Evolutionary conservation across 1,140 invertebrate genomes (phyloP), one percentile per base, ranked within the genome.

Genomic region (Scaptomyza hsui): DNA sequence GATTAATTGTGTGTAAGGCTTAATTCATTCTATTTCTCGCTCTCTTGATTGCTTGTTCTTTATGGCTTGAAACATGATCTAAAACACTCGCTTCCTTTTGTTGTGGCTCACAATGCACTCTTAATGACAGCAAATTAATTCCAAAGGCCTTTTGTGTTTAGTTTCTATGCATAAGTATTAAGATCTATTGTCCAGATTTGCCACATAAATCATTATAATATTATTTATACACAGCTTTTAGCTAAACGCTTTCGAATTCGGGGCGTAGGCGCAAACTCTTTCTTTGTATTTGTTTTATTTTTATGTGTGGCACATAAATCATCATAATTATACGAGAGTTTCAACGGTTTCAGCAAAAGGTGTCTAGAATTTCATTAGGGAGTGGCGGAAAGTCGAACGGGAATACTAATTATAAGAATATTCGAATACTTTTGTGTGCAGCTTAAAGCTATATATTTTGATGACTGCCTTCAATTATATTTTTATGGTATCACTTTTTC

Each of bases 111-210:
- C 82, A 86, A 86, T 88, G 69, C 60, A 72, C 49, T 68, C 70
- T 60, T 83, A 83, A 83, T 83, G 80, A 60, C 75, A 76, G 72
- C 70, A 57, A 79, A 83, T 83, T 81, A 78, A 86, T 86, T 78
- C 65, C 51, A 74, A 88, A 86, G 78, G 74, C 51, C 73, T 65
- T 62, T 78, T 69, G 65, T 29, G 26, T 75, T 57, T 13, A 47
- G 48, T 48, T 21, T 18, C 16, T 15, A 19, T 21, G 26, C 21
- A 51, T 53, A 37, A 9, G 37, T 62, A 26, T 61, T 19, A 35
- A 56, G 56, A 35, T 75, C 49, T 48, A 86, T 75, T 86, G 77
- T 80, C 62, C 81, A 74, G 68, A 80, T 68, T 68, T 62, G 69
- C 45, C 76, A 53, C 68, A 85, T 85, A 86, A 80, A 85, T 85